Percentiles rank a stretch among this genome's conserved stretches.
These are phyloP conservation scores for Molanna angustata DNA, from an alignment of 2,888 invertebrate species.

Conservation along the genomic window DNA sequence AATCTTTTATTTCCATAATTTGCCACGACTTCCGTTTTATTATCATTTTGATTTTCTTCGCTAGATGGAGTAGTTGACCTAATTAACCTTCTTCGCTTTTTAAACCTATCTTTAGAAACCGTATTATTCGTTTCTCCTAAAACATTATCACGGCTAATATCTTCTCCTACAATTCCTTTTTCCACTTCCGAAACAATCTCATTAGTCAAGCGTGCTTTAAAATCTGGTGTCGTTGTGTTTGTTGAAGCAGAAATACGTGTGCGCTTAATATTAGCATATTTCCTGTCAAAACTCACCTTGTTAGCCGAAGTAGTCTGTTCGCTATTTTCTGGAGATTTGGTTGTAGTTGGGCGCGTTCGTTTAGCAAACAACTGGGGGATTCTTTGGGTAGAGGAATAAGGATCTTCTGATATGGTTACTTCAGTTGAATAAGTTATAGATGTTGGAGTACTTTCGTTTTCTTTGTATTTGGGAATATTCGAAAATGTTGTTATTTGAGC, in stretches of 20 bases:
- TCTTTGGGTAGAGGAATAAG: constrained; percentile 25
- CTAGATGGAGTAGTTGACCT: constrained; percentile 53
- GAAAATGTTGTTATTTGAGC: constrained; percentile 28
- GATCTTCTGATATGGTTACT: constrained; percentile 31
- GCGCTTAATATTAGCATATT: constrained; percentile 49
- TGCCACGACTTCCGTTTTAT: constrained; percentile 36
- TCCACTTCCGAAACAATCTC: constrained; percentile 46
- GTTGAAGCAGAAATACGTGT: constrained; percentile 42
- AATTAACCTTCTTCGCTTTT: constrained; percentile 40
- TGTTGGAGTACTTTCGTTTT: constrained; percentile 37
- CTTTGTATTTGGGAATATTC: constrained; percentile 30
- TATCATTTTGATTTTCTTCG: constrained; percentile 41
- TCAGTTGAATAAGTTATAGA: constrained; percentile 35
- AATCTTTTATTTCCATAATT: constrained; percentile 29
- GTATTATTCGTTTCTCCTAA: constrained; percentile 24
- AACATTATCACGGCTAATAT: constrained; percentile 19
- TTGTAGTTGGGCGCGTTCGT: constrained; percentile 37
- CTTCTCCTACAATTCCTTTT: constrained; percentile 11
- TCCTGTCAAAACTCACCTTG: constrained; percentile 56
- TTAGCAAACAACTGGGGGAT: constrained; percentile 31
- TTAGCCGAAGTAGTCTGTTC: constrained; percentile 23
- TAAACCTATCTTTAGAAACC: constrained; percentile 11
- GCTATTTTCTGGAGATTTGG: constrained; percentile 30
- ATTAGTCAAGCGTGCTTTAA: constrained; percentile 39
- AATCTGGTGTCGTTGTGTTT: constrained; percentile 23